Evolutionary conservation across 1,140 invertebrate species (phyloP), one percentile per base, ranked within the genome.

Genomic region (Anastrepha ludens): DNA sequence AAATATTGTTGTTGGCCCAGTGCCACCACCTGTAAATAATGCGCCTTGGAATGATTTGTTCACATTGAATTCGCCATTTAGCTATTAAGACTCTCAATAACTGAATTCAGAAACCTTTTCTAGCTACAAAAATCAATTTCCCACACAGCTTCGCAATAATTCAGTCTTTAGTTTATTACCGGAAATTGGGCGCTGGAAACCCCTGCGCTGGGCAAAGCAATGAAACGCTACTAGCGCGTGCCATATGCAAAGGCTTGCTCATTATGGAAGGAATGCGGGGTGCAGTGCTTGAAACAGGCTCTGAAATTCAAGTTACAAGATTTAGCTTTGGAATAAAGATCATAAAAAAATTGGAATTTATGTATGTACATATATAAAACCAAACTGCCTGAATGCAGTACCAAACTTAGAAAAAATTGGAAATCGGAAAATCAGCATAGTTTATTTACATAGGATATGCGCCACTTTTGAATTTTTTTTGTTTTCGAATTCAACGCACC

Each of bases 281-380:
- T 88, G 93, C 93, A 70, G 93, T 93, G 89, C 93, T 94, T 87
- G 93, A 93, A 62, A 94, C 91, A 47, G 94, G 94, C 88, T 95
- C 94, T 94, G 88, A 65, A 88, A 65, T 86, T 62, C 8, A 62
- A n/a, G 87, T 60, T 62, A 55, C 3, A 11, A 20, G n/a, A 86
- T 39, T 15, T 50, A 29, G 29, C 29, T 29, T 29, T 29, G 29
- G 1, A 29, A 29, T 29, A 29, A 29, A 29, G 29, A 29, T 29
- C 29, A 29, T 29, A 29, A 29, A 29, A 29, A 29, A 29, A 29
- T 29, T 29, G 29, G 29, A 29, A 29, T 29, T 29, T 29, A 29
- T 29, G 1, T 29, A 29, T 29, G 29, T 29, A 29, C 29, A 29
- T 29, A 29, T 29, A 29, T 29, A 29, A 29, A 29, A 29, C 29